Evolutionary conservation across 2,888 invertebrate species (phyloP).

Genomic region (Cistogaster globosa): DNA sequence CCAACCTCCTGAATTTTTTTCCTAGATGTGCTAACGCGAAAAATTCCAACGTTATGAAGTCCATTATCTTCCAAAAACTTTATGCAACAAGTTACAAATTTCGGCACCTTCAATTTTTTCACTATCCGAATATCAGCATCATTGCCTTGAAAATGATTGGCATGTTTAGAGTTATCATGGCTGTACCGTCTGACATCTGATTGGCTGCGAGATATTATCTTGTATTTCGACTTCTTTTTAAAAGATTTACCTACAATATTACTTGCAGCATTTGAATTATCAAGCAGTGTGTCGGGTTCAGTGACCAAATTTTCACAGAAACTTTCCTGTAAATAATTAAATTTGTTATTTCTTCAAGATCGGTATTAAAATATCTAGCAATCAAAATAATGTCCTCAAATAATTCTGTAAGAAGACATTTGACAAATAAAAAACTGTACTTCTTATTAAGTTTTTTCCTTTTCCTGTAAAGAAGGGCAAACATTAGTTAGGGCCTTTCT

Average conservation of each 20-base stretch:
- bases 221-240: constrained; percentile 81
- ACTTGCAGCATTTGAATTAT: not conserved
- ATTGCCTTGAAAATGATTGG: constrained; percentile 83
- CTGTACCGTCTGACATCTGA: constrained; percentile 83
- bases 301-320: constrained; percentile 89
- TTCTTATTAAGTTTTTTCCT: too few relatives aligned
- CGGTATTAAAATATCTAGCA: too few relatives aligned
- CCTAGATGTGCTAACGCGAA: constrained; percentile 95
- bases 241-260: constrained; percentile 23
- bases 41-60: constrained; percentile 93
- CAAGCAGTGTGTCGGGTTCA: constrained; percentile 58
- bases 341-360: not conserved
- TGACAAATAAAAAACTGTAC: too few relatives aligned
- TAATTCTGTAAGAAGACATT: too few relatives aligned
- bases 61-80: constrained; percentile 92
- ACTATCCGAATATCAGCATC: constrained; percentile 77
- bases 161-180: constrained; percentile 78
- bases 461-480: too few relatives aligned
- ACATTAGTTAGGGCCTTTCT: too few relatives aligned
- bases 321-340: constrained; percentile 85
- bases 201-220: constrained; percentile 84
- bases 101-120: constrained; percentile 85
- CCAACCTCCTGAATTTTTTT: constrained; percentile 94
- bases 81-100: constrained; percentile 90
- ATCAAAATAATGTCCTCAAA: too few relatives aligned